Conservation (phyloP, 2,888 invertebrate species). For the Acleris laterana region DNA sequence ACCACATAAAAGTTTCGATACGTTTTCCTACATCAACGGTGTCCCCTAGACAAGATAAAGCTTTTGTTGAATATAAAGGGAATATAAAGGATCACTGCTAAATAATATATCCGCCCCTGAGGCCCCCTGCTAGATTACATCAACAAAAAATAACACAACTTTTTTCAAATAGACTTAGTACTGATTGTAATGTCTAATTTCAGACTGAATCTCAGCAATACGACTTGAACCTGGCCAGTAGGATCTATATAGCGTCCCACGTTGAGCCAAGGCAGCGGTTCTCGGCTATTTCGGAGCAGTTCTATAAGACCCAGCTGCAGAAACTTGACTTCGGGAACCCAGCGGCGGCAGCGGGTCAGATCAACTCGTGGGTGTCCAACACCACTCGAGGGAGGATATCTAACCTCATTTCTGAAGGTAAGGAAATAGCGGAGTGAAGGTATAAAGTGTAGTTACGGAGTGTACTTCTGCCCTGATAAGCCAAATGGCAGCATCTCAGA, state of each 20-base stretch:
- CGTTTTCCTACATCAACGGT: too few relatives aligned
- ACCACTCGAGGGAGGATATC: constrained; percentile 90
- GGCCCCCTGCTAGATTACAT: too few relatives aligned
- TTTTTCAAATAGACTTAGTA: too few relatives aligned
- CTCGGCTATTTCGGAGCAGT: constrained; percentile 84
- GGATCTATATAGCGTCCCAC: constrained; percentile 85
- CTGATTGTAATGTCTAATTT: constrained; percentile 14
- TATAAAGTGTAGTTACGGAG: too few relatives aligned
- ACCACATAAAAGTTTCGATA: too few relatives aligned
- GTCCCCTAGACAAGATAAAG: too few relatives aligned
- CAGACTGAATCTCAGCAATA: constrained; percentile 77
- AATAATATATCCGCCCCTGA: too few relatives aligned
- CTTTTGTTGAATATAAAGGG: too few relatives aligned
- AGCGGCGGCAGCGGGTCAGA: constrained; percentile 79
- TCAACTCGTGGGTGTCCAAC: constrained; percentile 92
- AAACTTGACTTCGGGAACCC: constrained; percentile 86
- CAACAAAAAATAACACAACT: too few relatives aligned
- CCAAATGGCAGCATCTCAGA: too few relatives aligned
- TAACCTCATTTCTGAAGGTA: constrained; percentile 86
- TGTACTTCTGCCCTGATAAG: too few relatives aligned
- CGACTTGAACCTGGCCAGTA: constrained; percentile 86
- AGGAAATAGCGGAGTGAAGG: constrained; percentile 21
- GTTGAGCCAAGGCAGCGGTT: constrained; percentile 85
- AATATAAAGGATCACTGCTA: too few relatives aligned
- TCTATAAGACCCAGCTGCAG: constrained; percentile 87